A percentile compares a stretch with the other conserved stretches of the same genome.
Conservation (phyloP, 2,113 vertebrate genomes). For the Pseudorectes ferrugineus region DNA sequence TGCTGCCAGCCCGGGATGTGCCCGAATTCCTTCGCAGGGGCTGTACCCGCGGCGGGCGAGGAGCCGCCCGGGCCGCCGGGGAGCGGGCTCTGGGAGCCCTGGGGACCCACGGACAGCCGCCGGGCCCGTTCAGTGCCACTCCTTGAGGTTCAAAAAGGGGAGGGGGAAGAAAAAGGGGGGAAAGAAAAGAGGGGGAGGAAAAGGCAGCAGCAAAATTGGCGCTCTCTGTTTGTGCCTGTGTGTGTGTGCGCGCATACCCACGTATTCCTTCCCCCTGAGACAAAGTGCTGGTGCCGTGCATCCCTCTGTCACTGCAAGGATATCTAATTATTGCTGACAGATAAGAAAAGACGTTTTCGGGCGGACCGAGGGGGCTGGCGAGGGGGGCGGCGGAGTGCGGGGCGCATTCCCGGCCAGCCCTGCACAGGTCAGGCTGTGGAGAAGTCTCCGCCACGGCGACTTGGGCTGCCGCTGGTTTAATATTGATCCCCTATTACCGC, state of each 20-base stretch:
- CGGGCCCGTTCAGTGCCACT: neutral
- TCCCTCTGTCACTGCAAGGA: neutral
- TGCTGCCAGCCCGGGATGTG: neutral
- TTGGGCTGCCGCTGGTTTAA: neutral
- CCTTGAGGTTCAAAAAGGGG: neutral
- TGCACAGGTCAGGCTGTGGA: neutral
- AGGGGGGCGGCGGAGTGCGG: neutral
- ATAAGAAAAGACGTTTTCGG: neutral
- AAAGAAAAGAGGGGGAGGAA: rapidly evolving
- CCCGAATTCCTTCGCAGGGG: neutral
- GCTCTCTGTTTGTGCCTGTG: neutral
- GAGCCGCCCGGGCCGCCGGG: neutral
- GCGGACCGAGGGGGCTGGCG: neutral
- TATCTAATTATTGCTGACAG: neutral
- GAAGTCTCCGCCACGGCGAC: neutral
- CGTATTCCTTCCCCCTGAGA: neutral
- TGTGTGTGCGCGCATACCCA: neutral
- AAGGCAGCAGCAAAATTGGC: neutral
- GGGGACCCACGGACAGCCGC: neutral
- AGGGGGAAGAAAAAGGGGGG: neutral
- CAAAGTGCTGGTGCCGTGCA: neutral
- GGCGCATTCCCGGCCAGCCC: neutral
- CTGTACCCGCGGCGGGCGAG: neutral
- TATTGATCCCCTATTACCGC: neutral
- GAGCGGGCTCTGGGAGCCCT: neutral